These are phyloP conservation scores for Rachycentron canadum DNA, from an alignment of 2,797 vertebrate genomes.

Conservation along the genomic window DNA sequence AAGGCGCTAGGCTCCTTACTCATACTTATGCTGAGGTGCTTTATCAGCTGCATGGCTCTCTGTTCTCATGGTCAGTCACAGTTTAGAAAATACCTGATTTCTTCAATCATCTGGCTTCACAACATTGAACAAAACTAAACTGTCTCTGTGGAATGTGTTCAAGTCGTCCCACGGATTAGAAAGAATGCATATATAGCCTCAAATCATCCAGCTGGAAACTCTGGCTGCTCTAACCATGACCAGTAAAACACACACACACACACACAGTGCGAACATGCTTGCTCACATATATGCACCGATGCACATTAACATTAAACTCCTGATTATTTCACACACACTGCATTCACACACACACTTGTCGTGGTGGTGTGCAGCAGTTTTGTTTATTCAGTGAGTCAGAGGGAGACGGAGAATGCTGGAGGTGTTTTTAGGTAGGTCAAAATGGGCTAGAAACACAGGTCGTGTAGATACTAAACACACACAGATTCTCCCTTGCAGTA, in stretches of 20 bases:
- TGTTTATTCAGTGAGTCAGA: slow-evolving; percentile 79
- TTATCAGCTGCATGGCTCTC: slow-evolving; percentile 16
- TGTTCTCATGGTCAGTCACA: slow-evolving; percentile 14
- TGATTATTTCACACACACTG: slow-evolving; percentile 40
- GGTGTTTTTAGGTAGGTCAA: slow-evolving; percentile 79
- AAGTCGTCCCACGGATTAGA: slow-evolving; percentile 32
- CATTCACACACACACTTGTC: background rate
- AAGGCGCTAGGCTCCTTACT: background rate
- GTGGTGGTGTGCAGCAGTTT: slow-evolving; percentile 55
- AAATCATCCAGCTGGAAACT: slow-evolving; percentile 42
- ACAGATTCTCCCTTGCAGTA: slow-evolving; percentile 72
- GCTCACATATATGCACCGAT: slow-evolving; percentile 42
- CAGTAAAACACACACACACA: background rate
- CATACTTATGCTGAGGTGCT: background rate
- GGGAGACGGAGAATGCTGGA: slow-evolving; percentile 73
- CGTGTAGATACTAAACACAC: slow-evolving; percentile 60
- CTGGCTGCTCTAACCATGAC: slow-evolving; percentile 19
- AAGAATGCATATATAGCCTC: slow-evolving; percentile 29
- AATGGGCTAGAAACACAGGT: slow-evolving; percentile 66
- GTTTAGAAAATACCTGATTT: slow-evolving; percentile 20
- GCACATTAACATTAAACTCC: slow-evolving; percentile 50
- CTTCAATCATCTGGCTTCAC: slow-evolving; percentile 20
- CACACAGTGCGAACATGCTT: slow-evolving; percentile 27
- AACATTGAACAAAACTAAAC: slow-evolving; percentile 36
- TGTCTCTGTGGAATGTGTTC: slow-evolving; percentile 37